Evolutionary conservation across 2,113 vertebrate species (phyloP).

Genomic region (Uria aalge): DNA sequence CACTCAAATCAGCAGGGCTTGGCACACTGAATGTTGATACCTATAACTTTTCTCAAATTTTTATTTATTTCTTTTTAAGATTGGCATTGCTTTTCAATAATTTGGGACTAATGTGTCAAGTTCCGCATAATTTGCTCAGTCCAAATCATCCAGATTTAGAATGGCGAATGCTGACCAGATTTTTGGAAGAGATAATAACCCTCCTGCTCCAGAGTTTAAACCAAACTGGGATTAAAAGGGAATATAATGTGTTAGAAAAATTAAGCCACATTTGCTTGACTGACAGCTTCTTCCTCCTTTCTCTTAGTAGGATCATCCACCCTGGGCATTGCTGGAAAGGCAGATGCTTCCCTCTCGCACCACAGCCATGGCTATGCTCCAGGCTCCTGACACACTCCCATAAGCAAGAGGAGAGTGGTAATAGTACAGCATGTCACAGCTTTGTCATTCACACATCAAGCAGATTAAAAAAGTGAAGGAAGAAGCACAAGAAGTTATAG

Average conservation of each 20-base stretch:
- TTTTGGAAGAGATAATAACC: not conserved
- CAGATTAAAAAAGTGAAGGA: not conserved
- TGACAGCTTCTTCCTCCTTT: not conserved
- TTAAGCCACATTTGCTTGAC: not conserved
- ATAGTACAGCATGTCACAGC: not conserved
- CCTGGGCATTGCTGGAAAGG: not conserved
- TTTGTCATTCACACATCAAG: not conserved
- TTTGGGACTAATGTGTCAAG: not conserved
- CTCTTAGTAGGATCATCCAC: not conserved
- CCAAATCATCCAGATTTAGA: not conserved
- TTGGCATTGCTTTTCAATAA: not conserved
- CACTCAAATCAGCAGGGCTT: not conserved
- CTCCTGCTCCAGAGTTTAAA: not conserved
- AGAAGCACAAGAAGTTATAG: not conserved
- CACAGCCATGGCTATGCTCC: not conserved
- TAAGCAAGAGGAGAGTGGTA: not conserved
- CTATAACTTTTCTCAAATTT: not conserved
- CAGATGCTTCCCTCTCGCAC: not conserved
- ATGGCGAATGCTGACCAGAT: not conserved
- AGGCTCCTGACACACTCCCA: not conserved
- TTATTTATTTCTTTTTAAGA: not conserved
- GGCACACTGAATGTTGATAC: not conserved
- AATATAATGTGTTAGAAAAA: not conserved
- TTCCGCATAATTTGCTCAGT: not conserved
- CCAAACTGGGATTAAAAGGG: not conserved